Base-by-base conservation (phyloP, 2,113 vertebrate species). In the Thermophis baileyi region DNA sequence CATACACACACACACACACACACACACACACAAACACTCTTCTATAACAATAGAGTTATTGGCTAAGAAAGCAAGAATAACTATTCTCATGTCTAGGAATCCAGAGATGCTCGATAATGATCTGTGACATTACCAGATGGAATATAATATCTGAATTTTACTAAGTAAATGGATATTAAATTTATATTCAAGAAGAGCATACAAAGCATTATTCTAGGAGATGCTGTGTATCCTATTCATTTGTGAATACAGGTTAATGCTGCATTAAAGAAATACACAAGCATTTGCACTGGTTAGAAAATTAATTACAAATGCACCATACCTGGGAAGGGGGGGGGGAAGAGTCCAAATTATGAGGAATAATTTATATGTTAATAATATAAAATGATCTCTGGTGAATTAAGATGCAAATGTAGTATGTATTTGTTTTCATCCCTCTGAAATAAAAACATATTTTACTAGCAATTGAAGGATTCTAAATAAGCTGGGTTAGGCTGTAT, bases 161-260 rank as follows among this genome's bases (percentile, higher is more conserved):
- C 89, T 51, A 90, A 91, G 44, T 94, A 94, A 88, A 93, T 74
- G 85, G 50, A 94, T 85, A 25, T 1, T 88, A 91, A 25, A 88
- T 92, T 93, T 93, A 92, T 94, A 94, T 49, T 87, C 92, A 94
- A 91, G 91, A 20, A 22, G 24, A 89, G 5, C 16, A 93, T 46
- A 91, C 6, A 54, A 93, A 93, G 0, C 3, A 44, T 63, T 4
- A 11, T 91, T 87, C 53, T 50, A 92, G 93, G 91, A 92, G 89
- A 1, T 1, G 50, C 4, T 6, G 35, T 88, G 1, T 9, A 90
- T 90, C 69, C n/a, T 18, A 93, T 93, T 95, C 89, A 94, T 54
- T 18, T 93, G 22, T 25, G 53, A 30, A 49, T 51, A 91, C n/a
- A 20, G 51, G 91, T 20, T 18, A 57, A 81, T 44, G 74, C 47